Evolutionary conservation across 2,113 vertebrate species (phyloP).

Genomic region (Ammodytes dubius): DNA sequence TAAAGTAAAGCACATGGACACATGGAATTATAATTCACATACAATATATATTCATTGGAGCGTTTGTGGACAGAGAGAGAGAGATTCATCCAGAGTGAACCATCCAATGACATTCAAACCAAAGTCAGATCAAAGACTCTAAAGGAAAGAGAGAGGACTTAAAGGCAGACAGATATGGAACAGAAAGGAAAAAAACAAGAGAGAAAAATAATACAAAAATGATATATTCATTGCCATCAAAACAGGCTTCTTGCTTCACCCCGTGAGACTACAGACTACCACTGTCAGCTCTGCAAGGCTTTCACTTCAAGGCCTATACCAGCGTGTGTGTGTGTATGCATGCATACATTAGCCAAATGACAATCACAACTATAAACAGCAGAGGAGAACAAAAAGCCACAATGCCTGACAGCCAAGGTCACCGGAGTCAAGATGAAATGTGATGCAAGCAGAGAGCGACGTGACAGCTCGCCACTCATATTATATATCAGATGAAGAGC

Average conservation of each 20-base stretch:
- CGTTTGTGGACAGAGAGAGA: conserved; percentile 33
- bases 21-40: conserved; percentile 60
- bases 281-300: conserved; percentile 66
- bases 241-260: conserved; percentile 77
- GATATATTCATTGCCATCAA: conserved; percentile 90
- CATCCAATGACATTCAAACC: conserved; percentile 90
- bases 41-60: conserved; percentile 45
- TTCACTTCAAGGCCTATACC: conserved; percentile 56
- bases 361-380: conserved; percentile 67
- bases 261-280: conserved; percentile 60
- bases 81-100: conserved; percentile 82
- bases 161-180: conserved; percentile 68
- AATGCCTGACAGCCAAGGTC: conserved; percentile 71
- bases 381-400: conserved; percentile 55
- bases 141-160: conserved; percentile 66
- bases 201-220: conserved; percentile 80
- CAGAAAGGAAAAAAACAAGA: conserved; percentile 67
- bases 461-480: conserved; percentile 68
- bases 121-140: conserved; percentile 89
- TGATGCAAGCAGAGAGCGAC: conserved; percentile 45
- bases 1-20: conserved; percentile 58
- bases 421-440: conserved; percentile 57
- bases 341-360: conserved; percentile 78
- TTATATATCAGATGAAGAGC: conserved; percentile 60
- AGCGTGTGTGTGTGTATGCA: conserved; percentile 48